These are phyloP conservation scores for Sarcophaga caerulescens DNA, from an alignment of 2,888 invertebrate species.

Conservation along the genomic window DNA sequence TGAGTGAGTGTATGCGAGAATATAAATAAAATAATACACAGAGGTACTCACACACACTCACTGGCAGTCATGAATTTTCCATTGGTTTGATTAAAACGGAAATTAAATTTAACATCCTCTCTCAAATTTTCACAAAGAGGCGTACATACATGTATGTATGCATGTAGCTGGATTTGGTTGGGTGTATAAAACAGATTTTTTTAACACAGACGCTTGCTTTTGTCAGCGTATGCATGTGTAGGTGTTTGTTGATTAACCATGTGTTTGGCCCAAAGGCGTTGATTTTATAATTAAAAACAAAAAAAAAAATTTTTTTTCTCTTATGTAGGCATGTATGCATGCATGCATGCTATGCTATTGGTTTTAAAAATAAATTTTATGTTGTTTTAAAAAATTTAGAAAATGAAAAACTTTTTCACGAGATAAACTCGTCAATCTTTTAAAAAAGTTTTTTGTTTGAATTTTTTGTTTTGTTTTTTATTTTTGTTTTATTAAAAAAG, in stretches of 20 bases:
- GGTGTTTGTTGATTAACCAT: slow-evolving; percentile 54
- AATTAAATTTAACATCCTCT: slow-evolving; percentile 67
- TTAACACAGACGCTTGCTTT: no score
- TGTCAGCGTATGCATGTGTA: background rate
- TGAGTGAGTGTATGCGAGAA: background rate
- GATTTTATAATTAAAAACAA: slow-evolving; percentile 33
- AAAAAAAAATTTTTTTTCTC: background rate
- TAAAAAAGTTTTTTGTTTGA: slow-evolving; percentile 49
- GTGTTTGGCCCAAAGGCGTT: slow-evolving; percentile 56
- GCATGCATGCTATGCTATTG: background rate
- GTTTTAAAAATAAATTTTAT: background rate
- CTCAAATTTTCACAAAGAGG: slow-evolving; percentile 30
- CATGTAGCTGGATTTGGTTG: background rate
- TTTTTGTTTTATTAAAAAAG: slow-evolving; percentile 38
- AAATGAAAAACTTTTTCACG: slow-evolving; percentile 28
- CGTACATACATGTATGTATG: background rate
- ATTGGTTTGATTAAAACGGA: slow-evolving; percentile 66
- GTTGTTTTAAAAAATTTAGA: slow-evolving; percentile 11
- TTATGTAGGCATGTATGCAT: background rate
- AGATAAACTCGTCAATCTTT: slow-evolving; percentile 57
- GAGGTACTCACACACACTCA: background rate
- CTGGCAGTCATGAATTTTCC: slow-evolving; percentile 53
- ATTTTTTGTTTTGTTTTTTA: slow-evolving; percentile 12
- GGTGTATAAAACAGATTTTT: background rate
- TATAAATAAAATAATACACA: background rate